Base-by-base conservation (phyloP, 2,113 vertebrate species). In the Oncorhynchus mykiss region DNA sequence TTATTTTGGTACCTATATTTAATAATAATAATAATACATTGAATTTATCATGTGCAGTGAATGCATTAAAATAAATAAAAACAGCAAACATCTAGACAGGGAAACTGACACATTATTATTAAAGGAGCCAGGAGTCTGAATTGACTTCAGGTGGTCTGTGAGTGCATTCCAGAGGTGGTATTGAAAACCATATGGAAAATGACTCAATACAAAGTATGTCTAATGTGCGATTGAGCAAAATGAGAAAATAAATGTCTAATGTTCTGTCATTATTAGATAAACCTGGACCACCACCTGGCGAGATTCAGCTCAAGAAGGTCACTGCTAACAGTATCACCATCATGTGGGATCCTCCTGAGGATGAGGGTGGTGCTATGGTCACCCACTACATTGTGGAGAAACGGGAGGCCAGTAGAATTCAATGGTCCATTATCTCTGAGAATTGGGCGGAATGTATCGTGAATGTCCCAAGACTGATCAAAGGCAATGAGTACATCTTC, bases 381-480 rank as follows among this genome's bases (percentile, higher is more conserved):
- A 97, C 95, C 62, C 97, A 99, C 78, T 99, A 98, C 82, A 93
- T 99, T 66, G 96, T 99, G 80, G 98, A 99, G 85, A 99, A 98
- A 85, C 93, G 98, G 57, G 96, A 99, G 88, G 96, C 95, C 80
- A 98, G 97, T 85, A 93, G 98, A 0, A 89, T 99, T 14, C 95
- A 98, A 67, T 99, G 98, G 98, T 98, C 97, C 73, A 93, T 99
- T 83, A 91, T 99, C 75, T 96, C 96, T 73, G 98, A 99, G 92
- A 96, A 97, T 85, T 83, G 96, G 78, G 93, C 96, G 27, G 95
- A 95, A 12, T 97, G 96, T 81, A 95, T 95, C 5, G 65, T 97
- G 64, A 96, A 96, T 27, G 95, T 98, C 67, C 95, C 94, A 77
- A 96, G 98, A 88, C 92, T 99, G 51, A 98, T 99, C 84, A 96